These are phyloP conservation scores for Fragum sueziense DNA, from an alignment of 2,888 invertebrate genomes.

Conservation along the genomic window DNA sequence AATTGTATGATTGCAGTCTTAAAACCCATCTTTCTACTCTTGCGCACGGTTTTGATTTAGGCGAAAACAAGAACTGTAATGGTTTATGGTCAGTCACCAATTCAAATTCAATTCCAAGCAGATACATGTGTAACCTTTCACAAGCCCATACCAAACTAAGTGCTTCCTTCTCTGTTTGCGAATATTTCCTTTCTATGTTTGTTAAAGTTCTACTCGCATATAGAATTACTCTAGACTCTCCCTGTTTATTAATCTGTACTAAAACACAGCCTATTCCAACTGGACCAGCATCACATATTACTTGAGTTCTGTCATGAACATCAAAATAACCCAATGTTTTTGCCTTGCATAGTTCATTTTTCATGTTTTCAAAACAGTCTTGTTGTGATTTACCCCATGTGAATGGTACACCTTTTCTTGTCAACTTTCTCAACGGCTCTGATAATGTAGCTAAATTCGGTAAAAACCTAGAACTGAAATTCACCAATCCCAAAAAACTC, in stretches of 20 bases:
- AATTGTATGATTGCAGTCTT: slow-evolving; percentile 54
- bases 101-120: slow-evolving; percentile 60
- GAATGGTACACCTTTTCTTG: slow-evolving; percentile 28
- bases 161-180: slow-evolving; percentile 59
- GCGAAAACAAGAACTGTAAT: slow-evolving; percentile 62
- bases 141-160: slow-evolving; percentile 63
- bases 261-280: slow-evolving; percentile 52
- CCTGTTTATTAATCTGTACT: slow-evolving; percentile 37
- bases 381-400: slow-evolving; percentile 24
- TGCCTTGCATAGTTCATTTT: slow-evolving; percentile 22
- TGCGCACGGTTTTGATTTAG: slow-evolving; percentile 64
- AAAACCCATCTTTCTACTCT: slow-evolving; percentile 69
- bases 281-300: slow-evolving; percentile 44
- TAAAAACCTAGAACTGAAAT: slow-evolving; percentile 47
- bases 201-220: slow-evolving; percentile 50
- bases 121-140: slow-evolving; percentile 64
- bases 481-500: slow-evolving; percentile 56
- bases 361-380: slow-evolving; percentile 28
- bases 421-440: slow-evolving; percentile 36
- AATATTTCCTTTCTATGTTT: slow-evolving; percentile 55
- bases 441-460: slow-evolving; percentile 52
- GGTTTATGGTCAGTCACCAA: slow-evolving; percentile 70
- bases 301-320: not conserved
- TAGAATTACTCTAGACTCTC: slow-evolving; percentile 38
- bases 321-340: slow-evolving; percentile 21